These are phyloP conservation scores for Remorina albescens DNA, from an alignment of 2,797 vertebrate species.

Conservation along the genomic window DNA sequence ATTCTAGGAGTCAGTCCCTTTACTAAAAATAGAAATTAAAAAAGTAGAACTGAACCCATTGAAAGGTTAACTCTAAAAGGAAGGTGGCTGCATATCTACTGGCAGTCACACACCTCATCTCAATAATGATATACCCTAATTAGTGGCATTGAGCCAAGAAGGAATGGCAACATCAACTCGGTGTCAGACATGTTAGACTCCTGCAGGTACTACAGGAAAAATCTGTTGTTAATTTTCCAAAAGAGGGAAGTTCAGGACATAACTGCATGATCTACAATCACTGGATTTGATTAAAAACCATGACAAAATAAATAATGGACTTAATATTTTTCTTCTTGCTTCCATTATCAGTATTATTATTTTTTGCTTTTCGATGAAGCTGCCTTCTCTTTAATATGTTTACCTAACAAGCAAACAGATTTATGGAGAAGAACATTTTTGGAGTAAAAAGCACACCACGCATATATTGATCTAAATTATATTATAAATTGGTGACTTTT, in stretches of 20 bases:
- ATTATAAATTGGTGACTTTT: not conserved
- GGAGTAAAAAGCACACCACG: not conserved
- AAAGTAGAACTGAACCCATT: slow-evolving; percentile 5
- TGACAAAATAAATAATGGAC: not conserved
- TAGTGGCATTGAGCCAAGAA: slow-evolving; percentile 49
- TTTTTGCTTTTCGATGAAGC: not conserved
- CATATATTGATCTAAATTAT: not conserved
- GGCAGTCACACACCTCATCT: slow-evolving; percentile 49
- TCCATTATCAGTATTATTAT: not conserved
- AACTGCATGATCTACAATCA: not conserved
- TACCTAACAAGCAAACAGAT: not conserved
- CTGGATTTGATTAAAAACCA: not conserved
- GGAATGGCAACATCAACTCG: slow-evolving; percentile 18
- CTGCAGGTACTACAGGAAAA: slow-evolving; percentile 24
- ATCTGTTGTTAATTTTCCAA: not conserved
- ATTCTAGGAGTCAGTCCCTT: not conserved
- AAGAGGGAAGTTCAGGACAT: not conserved
- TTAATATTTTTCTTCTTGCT: not conserved
- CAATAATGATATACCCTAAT: slow-evolving; percentile 54
- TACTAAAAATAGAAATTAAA: slow-evolving; percentile 9
- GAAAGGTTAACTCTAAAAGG: slow-evolving; percentile 19
- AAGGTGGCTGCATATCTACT: slow-evolving; percentile 5
- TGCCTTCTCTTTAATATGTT: not conserved
- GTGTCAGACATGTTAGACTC: slow-evolving; percentile 1
- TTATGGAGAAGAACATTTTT: not conserved